These are phyloP conservation scores for Entelurus aequoreus DNA, from an alignment of 2,113 vertebrate species.

Conservation along the genomic window DNA sequence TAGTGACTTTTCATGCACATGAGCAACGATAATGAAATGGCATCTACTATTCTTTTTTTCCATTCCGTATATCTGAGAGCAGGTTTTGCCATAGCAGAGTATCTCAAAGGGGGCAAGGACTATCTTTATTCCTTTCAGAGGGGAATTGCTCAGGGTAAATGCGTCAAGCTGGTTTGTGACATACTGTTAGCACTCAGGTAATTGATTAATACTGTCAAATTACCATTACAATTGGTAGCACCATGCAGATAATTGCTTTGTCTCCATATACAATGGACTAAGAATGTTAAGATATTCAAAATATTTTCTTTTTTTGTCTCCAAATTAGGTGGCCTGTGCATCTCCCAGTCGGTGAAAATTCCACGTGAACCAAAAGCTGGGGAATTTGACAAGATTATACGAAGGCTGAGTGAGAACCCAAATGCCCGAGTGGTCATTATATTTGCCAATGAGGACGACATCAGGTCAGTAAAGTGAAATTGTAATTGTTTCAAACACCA, in stretches of 20 bases:
- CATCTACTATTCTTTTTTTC: conserved; percentile 17
- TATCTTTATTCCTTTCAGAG: neutral
- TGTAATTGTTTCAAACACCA: neutral
- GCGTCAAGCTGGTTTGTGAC: neutral
- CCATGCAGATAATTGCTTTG: neutral
- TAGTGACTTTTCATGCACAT: conserved; percentile 35
- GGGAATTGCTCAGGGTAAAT: conserved; percentile 3
- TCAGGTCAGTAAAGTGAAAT: conserved; percentile 74
- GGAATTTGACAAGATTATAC: conserved; percentile 93
- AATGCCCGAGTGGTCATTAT: conserved; percentile 87
- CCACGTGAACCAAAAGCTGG: conserved; percentile 82
- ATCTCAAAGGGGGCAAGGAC: conserved; percentile 14
- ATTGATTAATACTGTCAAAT: conserved; percentile 10
- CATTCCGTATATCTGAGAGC: conserved; percentile 29
- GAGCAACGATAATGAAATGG: conserved; percentile 30
- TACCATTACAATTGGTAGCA: neutral
- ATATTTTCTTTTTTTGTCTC: conserved; percentile 15
- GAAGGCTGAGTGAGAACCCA: conserved; percentile 85
- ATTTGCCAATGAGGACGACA: conserved; percentile 93
- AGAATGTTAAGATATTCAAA: neutral
- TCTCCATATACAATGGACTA: neutral
- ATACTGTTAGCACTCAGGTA: neutral
- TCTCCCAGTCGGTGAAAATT: conserved; percentile 93
- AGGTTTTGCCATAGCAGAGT: conserved; percentile 33
- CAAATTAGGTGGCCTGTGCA: conserved; percentile 82